These are phyloP conservation scores for Gymnogyps californianus DNA, from an alignment of 2,113 vertebrate genomes.

Conservation along the genomic window DNA sequence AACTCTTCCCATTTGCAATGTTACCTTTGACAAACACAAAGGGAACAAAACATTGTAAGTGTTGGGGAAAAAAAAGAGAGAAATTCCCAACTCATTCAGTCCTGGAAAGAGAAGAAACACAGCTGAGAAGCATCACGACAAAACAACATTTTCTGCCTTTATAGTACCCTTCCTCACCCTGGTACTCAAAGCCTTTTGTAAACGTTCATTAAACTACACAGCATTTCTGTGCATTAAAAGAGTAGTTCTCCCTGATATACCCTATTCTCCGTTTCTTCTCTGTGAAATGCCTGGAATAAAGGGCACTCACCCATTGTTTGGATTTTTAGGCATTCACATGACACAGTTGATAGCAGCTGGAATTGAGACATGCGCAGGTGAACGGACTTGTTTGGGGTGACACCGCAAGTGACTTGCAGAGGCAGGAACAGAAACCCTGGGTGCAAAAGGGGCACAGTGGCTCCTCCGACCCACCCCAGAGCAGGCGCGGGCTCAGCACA, in stretches of 20 bases:
- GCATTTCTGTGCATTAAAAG: background rate
- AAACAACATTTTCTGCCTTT: background rate
- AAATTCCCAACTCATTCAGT: background rate
- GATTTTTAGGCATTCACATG: background rate
- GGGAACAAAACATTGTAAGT: background rate
- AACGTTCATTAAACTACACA: background rate
- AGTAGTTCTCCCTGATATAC: background rate
- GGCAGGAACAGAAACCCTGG: background rate
- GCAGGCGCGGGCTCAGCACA: background rate
- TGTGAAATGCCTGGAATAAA: background rate
- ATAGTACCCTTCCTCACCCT: background rate
- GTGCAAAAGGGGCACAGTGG: background rate
- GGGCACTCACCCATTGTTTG: background rate
- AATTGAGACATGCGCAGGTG: background rate
- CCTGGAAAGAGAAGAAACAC: background rate
- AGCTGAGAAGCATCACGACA: background rate
- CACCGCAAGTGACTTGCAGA: rapidly evolving
- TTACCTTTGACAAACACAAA: background rate
- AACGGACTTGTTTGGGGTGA: background rate
- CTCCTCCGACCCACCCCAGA: background rate
- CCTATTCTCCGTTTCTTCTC: background rate
- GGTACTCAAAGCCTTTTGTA: background rate
- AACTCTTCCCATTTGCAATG: background rate
- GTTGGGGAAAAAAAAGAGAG: background rate
- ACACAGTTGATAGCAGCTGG: background rate